phyloP scores from a whole-genome alignment of 2,888 invertebrate genomes.

The Ennomos quercinarius region DNA sequence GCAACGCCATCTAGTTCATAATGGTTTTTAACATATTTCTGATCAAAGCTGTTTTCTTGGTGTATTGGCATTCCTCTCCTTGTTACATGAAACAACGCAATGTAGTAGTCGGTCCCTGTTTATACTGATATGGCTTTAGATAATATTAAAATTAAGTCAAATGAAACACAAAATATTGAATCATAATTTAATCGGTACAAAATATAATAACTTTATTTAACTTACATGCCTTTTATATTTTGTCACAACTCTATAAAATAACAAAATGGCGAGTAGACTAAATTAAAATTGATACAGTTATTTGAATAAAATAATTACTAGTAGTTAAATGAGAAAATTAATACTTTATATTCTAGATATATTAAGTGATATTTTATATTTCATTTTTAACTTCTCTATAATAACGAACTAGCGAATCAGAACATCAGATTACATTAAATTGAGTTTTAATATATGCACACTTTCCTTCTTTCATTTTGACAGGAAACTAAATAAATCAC shows the following conservation, averaged over 20 bases:
- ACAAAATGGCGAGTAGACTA: slow-evolving; percentile 22
- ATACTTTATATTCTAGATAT: slow-evolving; percentile 3
- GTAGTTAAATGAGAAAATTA: slow-evolving; percentile 10
- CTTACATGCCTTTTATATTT: slow-evolving; percentile 59
- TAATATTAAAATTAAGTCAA: slow-evolving; percentile 1
- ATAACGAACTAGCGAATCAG: slow-evolving; percentile 18
- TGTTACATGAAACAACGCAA: too few relatives aligned
- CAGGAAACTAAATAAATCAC: slow-evolving; percentile 29
- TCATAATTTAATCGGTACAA: slow-evolving; percentile 74
- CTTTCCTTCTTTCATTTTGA: slow-evolving; percentile 7
- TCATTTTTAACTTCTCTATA: slow-evolving; percentile 17
- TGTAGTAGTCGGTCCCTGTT: too few relatives aligned
- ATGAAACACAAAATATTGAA: slow-evolving; percentile 44
- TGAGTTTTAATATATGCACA: slow-evolving; percentile 19
- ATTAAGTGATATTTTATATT: background rate
- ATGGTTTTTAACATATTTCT: too few relatives aligned
- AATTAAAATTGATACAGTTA: slow-evolving; percentile 15
- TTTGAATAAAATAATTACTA: slow-evolving; percentile 7
- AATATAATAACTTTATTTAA: slow-evolving; percentile 75
- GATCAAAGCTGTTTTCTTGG: too few relatives aligned
- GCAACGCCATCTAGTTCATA: too few relatives aligned
- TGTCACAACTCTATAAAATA: slow-evolving; percentile 45
- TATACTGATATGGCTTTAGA: too few relatives aligned
- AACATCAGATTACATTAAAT: slow-evolving; percentile 18
- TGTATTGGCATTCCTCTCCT: too few relatives aligned